Evolutionary conservation across 2,888 invertebrate species (phyloP), one percentile per base, ranked within the genome.

Genomic region (Mimumesa dahlbomi): DNA sequence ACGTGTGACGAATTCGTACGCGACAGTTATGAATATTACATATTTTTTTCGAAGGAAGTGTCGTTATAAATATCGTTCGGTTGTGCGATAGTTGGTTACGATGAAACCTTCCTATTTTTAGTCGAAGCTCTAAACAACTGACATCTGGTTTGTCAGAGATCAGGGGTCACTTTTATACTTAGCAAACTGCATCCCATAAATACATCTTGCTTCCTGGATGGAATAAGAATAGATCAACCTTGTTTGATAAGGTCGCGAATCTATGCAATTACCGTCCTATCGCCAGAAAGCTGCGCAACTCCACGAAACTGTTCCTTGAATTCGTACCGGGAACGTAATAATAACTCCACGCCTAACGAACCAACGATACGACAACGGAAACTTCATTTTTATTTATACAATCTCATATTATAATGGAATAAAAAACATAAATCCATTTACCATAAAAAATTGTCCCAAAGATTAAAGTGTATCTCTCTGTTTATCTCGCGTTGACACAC

Each of bases 101-200:
- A 46, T 34, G 19, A 25, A 18, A 48, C 29, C 52, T 45, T 11
- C 31, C 62, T 75, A 74, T 75, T 74, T 70, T 75, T 70, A 75
- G 66, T 45, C 53, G 46, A 61, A 63, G 62, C 58, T 70, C 74
- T 63, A 75, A 76, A 67, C 58, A 62, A 75, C 68, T 62, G 68
- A 68, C 75, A 67, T 67, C 68, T 63, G 68, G 43, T 40, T 40
- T 43, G 48, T 31, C 31, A 16, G 50, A 34, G 71, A 71, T 75
- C 75, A 75, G 48, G 56, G 75, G 72, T 76, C 67, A 18, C 40
- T 75, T 67, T 71, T 62, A 59, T 70, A 74, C 63, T 58, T 64
- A 56, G 64, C 57, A 49, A n/a, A 57, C 69, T 53, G 57, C 50
- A 54, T 38, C 21, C 49, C 56, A 54, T 29, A 54, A 54, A 73